These are phyloP conservation scores for Acheta domesticus DNA, from an alignment of 2,888 invertebrate species.

Conservation along the genomic window DNA sequence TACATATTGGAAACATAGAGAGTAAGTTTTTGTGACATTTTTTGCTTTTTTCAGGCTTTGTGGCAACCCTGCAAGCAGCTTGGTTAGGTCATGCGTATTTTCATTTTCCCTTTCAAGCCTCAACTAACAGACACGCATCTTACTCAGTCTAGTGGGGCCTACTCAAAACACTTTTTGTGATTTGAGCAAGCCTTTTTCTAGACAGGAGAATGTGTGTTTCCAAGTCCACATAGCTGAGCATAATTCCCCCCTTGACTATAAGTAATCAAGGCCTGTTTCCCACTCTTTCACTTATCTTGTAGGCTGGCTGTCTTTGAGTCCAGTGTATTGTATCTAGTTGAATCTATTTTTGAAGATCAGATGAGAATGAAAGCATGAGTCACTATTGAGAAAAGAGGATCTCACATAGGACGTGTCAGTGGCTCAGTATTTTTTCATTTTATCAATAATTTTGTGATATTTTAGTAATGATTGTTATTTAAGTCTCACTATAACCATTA, in stretches of 20 bases:
- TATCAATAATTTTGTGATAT: conserved; percentile 56
- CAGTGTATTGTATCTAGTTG: conserved; percentile 37
- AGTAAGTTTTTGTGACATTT: conserved; percentile 33
- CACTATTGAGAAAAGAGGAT: conserved; percentile 39
- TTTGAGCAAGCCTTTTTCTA: background rate
- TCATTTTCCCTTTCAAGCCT: conserved; percentile 34
- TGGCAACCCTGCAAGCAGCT: conserved; percentile 38
- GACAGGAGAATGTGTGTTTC: background rate
- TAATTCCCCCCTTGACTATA: conserved; percentile 36
- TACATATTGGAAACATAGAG: conserved; percentile 34
- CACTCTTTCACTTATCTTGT: conserved; percentile 39
- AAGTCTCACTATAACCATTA: conserved; percentile 51
- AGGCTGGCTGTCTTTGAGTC: conserved; percentile 39
- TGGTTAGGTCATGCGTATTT: conserved; percentile 36
- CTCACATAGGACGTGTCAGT: conserved; percentile 46
- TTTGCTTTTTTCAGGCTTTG: conserved; percentile 34
- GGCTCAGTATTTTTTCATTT: conserved; percentile 54
- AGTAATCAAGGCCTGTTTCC: conserved; percentile 36
- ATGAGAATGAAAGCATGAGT: conserved; percentile 37
- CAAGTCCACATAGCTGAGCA: conserved; percentile 23
- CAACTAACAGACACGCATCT: conserved; percentile 28
- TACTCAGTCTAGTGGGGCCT: background rate
- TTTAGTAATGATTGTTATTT: conserved; percentile 56
- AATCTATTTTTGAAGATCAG: conserved; percentile 39
- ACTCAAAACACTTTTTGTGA: background rate